Conservation (phyloP, 2,113 vertebrate species). For the Cariama cristata region DNA sequence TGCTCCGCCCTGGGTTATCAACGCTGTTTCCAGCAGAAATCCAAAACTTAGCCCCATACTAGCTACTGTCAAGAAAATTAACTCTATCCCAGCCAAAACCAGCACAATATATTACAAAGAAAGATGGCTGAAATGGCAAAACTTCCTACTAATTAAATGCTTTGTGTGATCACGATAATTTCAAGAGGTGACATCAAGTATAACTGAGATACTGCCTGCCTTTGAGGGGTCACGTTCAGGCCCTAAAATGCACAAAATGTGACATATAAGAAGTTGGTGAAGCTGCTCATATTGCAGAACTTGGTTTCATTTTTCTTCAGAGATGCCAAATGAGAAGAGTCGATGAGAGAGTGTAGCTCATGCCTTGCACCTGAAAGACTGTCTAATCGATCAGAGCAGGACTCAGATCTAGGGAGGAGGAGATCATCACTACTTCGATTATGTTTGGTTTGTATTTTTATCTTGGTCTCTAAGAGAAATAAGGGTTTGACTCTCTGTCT, state of each 20-base stretch:
- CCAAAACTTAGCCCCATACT: neutral
- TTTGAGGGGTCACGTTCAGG: neutral
- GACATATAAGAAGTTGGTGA: neutral
- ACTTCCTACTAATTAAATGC: neutral
- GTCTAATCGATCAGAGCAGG: neutral
- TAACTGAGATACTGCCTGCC: neutral
- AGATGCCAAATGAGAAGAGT: neutral
- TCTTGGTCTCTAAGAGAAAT: neutral
- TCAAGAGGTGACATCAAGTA: neutral
- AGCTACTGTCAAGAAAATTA: neutral
- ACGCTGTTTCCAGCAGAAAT: neutral
- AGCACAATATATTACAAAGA: neutral
- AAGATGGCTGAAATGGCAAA: neutral
- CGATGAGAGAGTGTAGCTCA: neutral
- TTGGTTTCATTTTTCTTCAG: neutral
- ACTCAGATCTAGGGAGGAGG: neutral
- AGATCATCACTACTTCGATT: neutral
- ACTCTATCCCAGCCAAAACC: neutral
- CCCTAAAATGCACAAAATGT: neutral
- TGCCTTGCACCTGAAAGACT: neutral
- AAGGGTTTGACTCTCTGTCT: neutral
- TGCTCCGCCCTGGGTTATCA: neutral
- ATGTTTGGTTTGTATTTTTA: neutral
- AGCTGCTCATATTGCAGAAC: neutral
- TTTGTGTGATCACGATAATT: neutral